phyloP scores from a whole-genome alignment of 2,113 vertebrate species.

The Clarias gariepinus region DNA sequence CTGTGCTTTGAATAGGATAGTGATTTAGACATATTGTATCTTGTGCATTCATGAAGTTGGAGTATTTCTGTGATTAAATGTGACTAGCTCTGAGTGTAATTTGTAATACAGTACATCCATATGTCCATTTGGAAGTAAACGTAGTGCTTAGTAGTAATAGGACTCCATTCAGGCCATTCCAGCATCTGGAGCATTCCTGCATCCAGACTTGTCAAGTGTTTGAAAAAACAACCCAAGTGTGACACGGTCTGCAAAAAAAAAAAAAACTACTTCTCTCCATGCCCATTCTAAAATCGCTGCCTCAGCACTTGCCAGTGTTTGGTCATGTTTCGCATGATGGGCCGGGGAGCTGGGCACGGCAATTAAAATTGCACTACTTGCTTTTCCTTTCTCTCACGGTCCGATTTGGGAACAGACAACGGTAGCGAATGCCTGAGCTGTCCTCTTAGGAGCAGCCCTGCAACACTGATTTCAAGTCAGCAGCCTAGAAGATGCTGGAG shows the following conservation, averaged over 20 bases:
- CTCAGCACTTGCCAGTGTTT: slow-evolving; percentile 27
- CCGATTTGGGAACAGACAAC: neutral
- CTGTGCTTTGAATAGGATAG: neutral
- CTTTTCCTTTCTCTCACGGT: neutral
- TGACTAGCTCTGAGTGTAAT: neutral
- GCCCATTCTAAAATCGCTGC: neutral
- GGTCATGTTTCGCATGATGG: neutral
- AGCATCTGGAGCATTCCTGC: neutral
- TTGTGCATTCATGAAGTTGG: no score
- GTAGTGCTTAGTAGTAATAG: neutral
- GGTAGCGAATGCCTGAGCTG: neutral
- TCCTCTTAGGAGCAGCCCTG: neutral
- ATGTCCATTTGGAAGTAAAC: neutral
- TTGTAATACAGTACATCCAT: neutral
- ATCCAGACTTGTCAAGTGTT: neutral
- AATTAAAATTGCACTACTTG: slow-evolving; percentile 34
- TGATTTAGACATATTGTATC: neutral
- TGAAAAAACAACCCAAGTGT: slow-evolving; percentile 2
- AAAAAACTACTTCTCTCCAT: neutral
- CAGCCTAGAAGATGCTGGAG: neutral
- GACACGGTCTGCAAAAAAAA: slow-evolving; percentile 1
- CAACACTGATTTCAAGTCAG: slow-evolving; percentile 9
- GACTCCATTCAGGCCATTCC: neutral
- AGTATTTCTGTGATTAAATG: neutral
- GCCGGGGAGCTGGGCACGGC: slow-evolving; percentile 5